Conservation (phyloP, 2,113 vertebrate genomes). For the Ctenodactylus gundi region DNA sequence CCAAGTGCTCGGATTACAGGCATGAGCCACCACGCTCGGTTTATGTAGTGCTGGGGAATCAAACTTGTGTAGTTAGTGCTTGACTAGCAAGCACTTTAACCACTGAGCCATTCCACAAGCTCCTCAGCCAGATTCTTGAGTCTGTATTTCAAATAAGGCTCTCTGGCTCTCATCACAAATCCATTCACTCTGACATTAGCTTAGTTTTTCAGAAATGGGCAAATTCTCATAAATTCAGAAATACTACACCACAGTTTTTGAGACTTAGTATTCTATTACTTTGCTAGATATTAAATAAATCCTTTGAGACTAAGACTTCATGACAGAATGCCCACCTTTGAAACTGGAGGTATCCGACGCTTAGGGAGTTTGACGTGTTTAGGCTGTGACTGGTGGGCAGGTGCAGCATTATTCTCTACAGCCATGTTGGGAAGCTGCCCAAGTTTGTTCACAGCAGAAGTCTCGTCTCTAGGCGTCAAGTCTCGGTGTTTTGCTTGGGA, state of each 20-base stretch:
- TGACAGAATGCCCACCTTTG: constrained; percentile 86
- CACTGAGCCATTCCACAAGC: too few species aligned
- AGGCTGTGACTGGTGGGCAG: constrained; percentile 85
- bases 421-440: constrained; percentile 82
- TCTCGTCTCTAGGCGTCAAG: constrained; percentile 79
- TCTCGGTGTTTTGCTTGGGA: constrained; percentile 83
- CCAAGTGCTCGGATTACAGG: too few species aligned
- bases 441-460: constrained; percentile 85
- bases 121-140: neutral
- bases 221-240: constrained; percentile 53
- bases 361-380: constrained; percentile 92
- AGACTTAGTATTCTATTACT: neutral
- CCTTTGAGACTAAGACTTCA: neutral
- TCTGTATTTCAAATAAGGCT: neutral
- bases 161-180: neutral
- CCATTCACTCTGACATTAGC: neutral
- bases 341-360: constrained; percentile 89
- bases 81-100: too few species aligned
- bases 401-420: constrained; percentile 80
- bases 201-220: constrained; percentile 10
- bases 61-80: too few species aligned
- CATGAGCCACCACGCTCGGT: too few species aligned
- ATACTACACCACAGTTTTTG: neutral
- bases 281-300: neutral
- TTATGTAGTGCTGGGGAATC: too few species aligned